Base-by-base conservation (phyloP, 2,113 vertebrate species). In the Rafetus swinhoei region DNA sequence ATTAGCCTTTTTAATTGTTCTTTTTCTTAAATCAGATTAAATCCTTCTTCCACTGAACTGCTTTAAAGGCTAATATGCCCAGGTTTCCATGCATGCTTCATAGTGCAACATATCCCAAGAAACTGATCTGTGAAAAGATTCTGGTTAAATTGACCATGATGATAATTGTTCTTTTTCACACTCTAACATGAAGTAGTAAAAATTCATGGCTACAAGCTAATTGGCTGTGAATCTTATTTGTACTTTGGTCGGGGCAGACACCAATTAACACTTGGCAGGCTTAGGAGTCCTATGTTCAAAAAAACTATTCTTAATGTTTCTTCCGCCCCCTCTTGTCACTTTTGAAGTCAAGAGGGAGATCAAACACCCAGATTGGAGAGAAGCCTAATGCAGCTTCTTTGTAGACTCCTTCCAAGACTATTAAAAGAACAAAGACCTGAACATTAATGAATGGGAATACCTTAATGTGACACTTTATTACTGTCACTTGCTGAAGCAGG, bases 231-330 rank as follows among this genome's bases (percentile, higher is more conserved):
- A 91, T 97, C 96, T 96, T 97, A 97, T 95, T 97, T 97, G 94
- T 97, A 91, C 95, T 50, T 7, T 95, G 95, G 93, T 95, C 81
- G 29, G 96, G 94, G 88, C 97, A 98, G 97, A 97, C 95, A 96
- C 97, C 97, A 98, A 97, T 98, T 98, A 98, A 97, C 96, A 97
- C 97, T 98, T 97, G 97, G 96, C 95, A 97, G 94, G 87, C 96
- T 97, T 94, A 96, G 97, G 97, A 98, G 95, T 97, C 77, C 29
- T 97, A 94, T 96, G 96, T 97, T 98, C 96, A 97, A 94, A 97
- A 98, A 96, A 97, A 94, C 95, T 24, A 5, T 97, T 97, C 97
- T 97, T 93, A 94, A 79, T 95, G 88, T 65, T 57, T 85, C 0
- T 82, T 54, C 93, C 86, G 93, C 53, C 53, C 5, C 21, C 76